Conservation (phyloP, 2,113 vertebrate genomes). For the Ctenodactylus gundi region DNA sequence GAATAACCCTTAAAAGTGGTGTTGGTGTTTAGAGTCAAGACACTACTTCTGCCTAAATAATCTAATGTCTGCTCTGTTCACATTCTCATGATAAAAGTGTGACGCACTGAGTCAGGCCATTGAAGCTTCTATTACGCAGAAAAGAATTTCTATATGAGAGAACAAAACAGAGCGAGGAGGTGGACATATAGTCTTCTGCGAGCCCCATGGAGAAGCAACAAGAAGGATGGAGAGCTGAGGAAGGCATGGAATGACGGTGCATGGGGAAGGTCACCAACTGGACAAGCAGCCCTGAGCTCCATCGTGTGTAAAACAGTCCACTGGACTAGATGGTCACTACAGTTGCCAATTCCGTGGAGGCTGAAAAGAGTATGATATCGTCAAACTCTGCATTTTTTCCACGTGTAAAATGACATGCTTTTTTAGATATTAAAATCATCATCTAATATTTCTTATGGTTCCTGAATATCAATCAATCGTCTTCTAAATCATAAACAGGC, state of each 20-base stretch:
- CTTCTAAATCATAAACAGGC: constrained; percentile 27
- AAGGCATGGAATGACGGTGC: neutral
- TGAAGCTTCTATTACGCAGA: neutral
- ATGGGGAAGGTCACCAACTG: neutral
- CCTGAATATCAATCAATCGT: neutral
- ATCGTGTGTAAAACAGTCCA: neutral
- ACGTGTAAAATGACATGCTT: neutral
- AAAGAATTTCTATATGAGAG: constrained; percentile 15
- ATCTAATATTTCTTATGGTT: neutral
- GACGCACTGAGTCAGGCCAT: neutral
- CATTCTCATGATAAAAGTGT: neutral
- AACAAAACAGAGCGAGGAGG: neutral
- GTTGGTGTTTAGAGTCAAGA: neutral
- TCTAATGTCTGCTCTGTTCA: neutral
- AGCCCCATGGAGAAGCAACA: neutral
- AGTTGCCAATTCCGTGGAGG: no score
- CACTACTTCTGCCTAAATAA: neutral
- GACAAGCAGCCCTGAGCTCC: neutral
- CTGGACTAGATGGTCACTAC: neutral
- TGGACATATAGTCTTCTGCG: neutral
- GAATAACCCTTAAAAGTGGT: neutral
- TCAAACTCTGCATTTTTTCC: neutral
- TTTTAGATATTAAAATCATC: neutral
- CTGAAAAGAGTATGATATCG: no score
- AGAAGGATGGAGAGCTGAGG: neutral